Conservation (phyloP, 1,140 invertebrate species). For the Papilio polyxenes region DNA sequence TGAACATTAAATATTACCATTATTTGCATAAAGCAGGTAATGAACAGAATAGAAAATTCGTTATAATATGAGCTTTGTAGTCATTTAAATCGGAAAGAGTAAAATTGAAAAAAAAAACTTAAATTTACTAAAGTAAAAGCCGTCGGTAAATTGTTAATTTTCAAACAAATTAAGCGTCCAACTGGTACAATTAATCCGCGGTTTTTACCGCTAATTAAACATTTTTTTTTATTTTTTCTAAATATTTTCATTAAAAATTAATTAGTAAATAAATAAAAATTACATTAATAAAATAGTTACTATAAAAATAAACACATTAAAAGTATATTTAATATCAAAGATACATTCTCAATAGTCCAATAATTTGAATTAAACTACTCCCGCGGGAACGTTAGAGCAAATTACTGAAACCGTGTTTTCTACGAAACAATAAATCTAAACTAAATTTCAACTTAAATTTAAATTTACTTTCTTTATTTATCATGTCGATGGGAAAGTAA, state of each 20-base stretch:
- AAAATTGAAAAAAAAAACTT: too few species aligned
- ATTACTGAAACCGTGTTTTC: conserved; percentile 27
- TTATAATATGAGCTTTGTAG: too few species aligned
- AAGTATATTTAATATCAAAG: conserved; percentile 23
- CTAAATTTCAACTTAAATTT: conserved; percentile 13
- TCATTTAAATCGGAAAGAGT: too few species aligned
- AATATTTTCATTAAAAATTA: too few species aligned
- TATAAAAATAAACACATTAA: not conserved
- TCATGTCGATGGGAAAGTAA: not conserved
- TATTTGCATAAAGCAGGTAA: not conserved
- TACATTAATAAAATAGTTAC: not conserved
- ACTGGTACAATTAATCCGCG: too few species aligned
- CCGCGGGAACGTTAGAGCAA: not conserved
- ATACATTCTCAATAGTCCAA: conserved; percentile 28
- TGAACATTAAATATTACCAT: not conserved
- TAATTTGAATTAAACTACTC: conserved; percentile 12
- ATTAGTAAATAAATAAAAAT: too few species aligned
- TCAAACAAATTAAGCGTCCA: too few species aligned
- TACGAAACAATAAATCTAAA: conserved; percentile 32
- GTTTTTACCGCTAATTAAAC: too few species aligned
- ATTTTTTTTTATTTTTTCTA: too few species aligned
- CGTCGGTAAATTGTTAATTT: too few species aligned
- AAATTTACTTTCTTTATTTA: not conserved
- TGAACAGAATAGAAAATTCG: too few species aligned
- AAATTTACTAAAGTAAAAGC: too few species aligned